Evolutionary conservation across 1,140 invertebrate species (phyloP), one percentile per base, ranked within the genome.

Genomic region (Euura lappo): DNA sequence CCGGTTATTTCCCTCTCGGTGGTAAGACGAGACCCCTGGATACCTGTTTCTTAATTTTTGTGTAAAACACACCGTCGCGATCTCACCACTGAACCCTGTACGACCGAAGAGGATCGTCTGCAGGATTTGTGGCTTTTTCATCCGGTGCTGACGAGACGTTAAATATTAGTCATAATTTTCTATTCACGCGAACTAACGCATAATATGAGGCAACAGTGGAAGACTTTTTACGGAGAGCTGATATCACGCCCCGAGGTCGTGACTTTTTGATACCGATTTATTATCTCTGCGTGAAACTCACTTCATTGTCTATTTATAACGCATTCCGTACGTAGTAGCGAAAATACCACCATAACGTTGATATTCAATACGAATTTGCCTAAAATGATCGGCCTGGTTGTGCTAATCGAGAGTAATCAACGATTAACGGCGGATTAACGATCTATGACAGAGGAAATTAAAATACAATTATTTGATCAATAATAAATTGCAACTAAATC

Each of bases 271-370:
- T 60, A 60, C 51, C 51, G 13, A 60, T 60, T 60, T 28, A 28
- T 28, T 28, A 28, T 28, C 10, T 60, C 51, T 8, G 6, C 4
- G 51, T 60, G 13, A 8, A 60, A 60, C 51, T 60, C 13, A 11
- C 51, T 60, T 60, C 51, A 60, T 60, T 60, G 51, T 60, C 10
- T 6, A 60, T 60, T 60, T 60, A 60, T 60, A 60, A 60, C 51
- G 13, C 2, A n/a, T 60, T 60, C 51, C 10, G 4, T 60, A n/a
- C 3, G 51, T n/a, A n/a, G 51, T 60, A n/a, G 51, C 28, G 28
- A 28, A 28, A 28, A 28, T 28, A 28, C 1, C 28, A 0, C 28
- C 28, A 28, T 28, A 28, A 28, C 28, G 28, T 28, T 28, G 28
- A 28, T 28, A 28, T 28, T 28, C 28, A 28, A 28, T 28, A 28